These are phyloP conservation scores for Xylota sylvarum DNA, from an alignment of 2,888 invertebrate species.

Conservation along the genomic window DNA sequence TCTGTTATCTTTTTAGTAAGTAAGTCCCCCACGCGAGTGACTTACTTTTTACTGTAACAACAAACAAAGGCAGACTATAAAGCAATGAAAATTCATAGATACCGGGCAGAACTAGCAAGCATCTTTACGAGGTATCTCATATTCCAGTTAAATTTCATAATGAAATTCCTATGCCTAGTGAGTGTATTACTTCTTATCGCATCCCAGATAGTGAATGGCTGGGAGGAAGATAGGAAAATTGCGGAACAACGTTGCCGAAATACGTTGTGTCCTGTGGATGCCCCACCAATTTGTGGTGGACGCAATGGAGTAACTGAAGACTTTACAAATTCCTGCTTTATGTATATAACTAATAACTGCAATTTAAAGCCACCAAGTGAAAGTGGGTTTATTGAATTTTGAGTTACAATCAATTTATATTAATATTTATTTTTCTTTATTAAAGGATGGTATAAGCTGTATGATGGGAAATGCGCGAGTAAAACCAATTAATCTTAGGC, in stretches of 20 bases:
- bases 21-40: neutral
- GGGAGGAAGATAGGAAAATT: neutral
- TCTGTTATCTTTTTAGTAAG: neutral
- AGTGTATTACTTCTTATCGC: slow-evolving; percentile 9
- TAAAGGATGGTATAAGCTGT: slow-evolving; percentile 15
- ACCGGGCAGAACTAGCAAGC: neutral
- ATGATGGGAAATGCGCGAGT: slow-evolving; percentile 3
- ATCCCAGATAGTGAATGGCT: neutral
- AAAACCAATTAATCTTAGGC: neutral
- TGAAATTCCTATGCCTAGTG: slow-evolving; percentile 12
- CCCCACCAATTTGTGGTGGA: neutral
- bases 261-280: slow-evolving; percentile 9
- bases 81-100: neutral
- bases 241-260: slow-evolving; percentile 33
- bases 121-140: neutral
- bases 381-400: slow-evolving; percentile 3
- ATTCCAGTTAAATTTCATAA: neutral
- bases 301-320: neutral
- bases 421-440: neutral
- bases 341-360: slow-evolving; percentile 38
- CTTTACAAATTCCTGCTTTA: slow-evolving; percentile 31
- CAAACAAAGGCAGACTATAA: slow-evolving; percentile 1
- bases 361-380: slow-evolving; percentile 17
- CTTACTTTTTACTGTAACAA: neutral
- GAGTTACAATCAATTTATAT: neutral